These are phyloP conservation scores for Zoroaster sp. DNA, from an alignment of 53 echinoderm and acorn worm genomes.

Conservation along the genomic window DNA sequence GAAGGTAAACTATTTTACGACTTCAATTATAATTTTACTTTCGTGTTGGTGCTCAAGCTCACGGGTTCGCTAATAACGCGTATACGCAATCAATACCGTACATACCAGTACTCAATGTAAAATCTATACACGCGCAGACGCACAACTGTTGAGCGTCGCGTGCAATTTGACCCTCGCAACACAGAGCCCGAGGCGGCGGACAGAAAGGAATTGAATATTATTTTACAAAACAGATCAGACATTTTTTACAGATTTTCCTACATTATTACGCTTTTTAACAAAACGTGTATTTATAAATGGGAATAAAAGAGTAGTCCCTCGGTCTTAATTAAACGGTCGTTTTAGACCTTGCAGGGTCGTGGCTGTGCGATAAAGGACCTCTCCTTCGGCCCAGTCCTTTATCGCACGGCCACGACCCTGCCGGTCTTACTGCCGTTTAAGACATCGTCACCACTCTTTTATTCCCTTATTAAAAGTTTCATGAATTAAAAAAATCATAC, in stretches of 20 bases:
- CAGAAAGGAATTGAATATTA: not conserved
- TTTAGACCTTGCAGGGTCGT: not conserved
- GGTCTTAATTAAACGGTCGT: not conserved
- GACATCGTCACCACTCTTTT: not conserved
- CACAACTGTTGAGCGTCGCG: too few species aligned
- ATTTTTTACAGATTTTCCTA: not conserved
- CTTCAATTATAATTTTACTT: too few species aligned
- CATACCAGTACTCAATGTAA: too few species aligned
- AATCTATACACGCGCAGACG: too few species aligned
- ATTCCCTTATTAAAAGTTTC: not conserved
- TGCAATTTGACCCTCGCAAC: too few species aligned
- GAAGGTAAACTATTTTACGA: too few species aligned
- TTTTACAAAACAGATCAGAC: not conserved
- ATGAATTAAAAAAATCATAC: not conserved
- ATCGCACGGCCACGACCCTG: not conserved
- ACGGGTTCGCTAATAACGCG: too few species aligned
- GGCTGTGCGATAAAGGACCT: too few species aligned
- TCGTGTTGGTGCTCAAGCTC: too few species aligned
- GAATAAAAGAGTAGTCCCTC: not conserved
- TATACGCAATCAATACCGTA: too few species aligned
- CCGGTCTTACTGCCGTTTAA: not conserved
- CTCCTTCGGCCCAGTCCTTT: too few species aligned
- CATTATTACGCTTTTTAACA: not conserved
- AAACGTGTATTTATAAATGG: not conserved
- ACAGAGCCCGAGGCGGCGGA: too few species aligned